Evolutionary conservation across 2,113 vertebrate species (phyloP), one percentile per base, ranked within the genome.

Genomic region (Bujurquina vittata): DNA sequence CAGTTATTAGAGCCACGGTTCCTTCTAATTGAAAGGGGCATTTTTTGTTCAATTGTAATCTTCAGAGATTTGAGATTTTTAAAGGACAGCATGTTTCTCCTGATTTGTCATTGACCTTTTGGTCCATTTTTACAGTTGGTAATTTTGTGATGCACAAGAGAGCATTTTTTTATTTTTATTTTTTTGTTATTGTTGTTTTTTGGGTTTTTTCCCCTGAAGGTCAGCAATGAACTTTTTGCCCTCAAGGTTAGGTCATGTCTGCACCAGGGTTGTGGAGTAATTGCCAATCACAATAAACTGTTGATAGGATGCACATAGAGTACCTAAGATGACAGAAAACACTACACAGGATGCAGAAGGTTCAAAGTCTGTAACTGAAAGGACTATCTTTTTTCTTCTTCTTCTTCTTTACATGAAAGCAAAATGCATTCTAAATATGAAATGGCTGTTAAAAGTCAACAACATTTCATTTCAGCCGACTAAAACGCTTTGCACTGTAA

Each of bases 231-330:
- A 67, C 22, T 59, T 72, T 87, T 84, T 80, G 57, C 81, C 78
- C 54, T 84, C 61, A 85, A 85, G 86, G 78, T 88, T 56, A 84
- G 79, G 55, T 81, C n/a, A 2, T 31, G 52, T 85, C 54, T 75
- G 40, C 49, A 23, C 59, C 33, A 73, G 29, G 14, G 75, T 76
- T 75, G 23, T 29, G 75, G 61, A 31, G 75, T 63, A 81, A 59
- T 61, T 43, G 67, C 84, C 55, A 80, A 79, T 76, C 76, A 58
- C 29, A 75, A 59, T 75, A 33, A 80, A 61, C 60, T 31, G 46
- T 31, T 33, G 10, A 76, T 35, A 75, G 40, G 56, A 75, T 75
- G 23, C 40, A 84, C 72, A 43, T 17, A 78, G 54, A 81, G 62
- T 79, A 78, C 35, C 12, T 56, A 15, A 73, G 56, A 69, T 31